Percentiles rank a stretch among this genome's conserved stretches.
phyloP scores from a whole-genome alignment of 2,113 vertebrate genomes.

The Aegotheles bennettii region DNA sequence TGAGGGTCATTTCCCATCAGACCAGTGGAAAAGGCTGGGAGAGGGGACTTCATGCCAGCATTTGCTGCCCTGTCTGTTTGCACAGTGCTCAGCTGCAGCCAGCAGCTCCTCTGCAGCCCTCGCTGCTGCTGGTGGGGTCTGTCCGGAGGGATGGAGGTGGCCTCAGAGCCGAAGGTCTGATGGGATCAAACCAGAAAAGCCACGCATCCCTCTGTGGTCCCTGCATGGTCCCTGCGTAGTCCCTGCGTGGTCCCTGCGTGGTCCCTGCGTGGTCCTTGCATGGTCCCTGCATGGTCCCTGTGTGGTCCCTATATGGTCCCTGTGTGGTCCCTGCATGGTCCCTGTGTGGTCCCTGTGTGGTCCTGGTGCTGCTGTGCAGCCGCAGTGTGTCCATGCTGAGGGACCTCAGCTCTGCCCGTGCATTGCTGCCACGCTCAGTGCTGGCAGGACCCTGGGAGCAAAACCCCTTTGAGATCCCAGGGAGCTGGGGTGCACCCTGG shows the following conservation, averaged over 20 bases:
- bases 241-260: fast-evolving
- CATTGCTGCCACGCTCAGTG: fast-evolving
- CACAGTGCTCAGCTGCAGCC: not conserved
- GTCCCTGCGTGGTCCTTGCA: not conserved
- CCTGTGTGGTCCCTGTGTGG: too few species aligned
- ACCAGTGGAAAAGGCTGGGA: not conserved
- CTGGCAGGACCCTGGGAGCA: not conserved
- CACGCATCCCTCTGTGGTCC: fast-evolving
- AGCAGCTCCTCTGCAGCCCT: not conserved
- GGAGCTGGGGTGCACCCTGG: not conserved
- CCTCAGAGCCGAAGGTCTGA: fast-evolving
- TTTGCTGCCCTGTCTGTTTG: not conserved
- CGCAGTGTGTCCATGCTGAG: fast-evolving
- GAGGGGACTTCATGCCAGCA: fast-evolving
- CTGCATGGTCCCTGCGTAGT: fast-evolving
- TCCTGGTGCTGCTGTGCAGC: fast-evolving
- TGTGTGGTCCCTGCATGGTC: too few species aligned
- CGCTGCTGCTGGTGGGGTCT: fast-evolving
- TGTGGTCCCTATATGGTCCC: too few species aligned
- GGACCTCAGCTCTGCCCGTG: not conserved
- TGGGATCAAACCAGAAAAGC: not conserved
- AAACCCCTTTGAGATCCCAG: fast-evolving
- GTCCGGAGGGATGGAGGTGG: fast-evolving
- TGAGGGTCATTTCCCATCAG: not conserved
- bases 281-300: fast-evolving